These are phyloP conservation scores for Choristoneura rosaceana DNA, from an alignment of 2,888 invertebrate genomes.

Conservation along the genomic window DNA sequence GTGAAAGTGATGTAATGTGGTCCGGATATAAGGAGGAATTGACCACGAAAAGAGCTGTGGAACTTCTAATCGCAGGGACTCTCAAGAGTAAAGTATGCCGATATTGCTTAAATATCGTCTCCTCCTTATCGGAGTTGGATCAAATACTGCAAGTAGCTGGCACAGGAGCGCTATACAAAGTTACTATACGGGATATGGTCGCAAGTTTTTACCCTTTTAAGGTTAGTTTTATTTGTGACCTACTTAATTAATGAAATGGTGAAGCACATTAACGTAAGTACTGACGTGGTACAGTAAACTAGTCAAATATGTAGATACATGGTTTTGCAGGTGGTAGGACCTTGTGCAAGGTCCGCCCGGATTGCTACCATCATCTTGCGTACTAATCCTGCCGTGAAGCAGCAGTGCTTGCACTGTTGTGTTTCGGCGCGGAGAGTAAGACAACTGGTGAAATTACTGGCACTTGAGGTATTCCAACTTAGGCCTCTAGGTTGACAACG, in stretches of 20 bases:
- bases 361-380: no score
- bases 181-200: constrained; percentile 71
- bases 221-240: constrained; percentile 54
- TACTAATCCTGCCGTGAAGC: no score
- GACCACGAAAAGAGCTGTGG: constrained; percentile 68
- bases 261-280: background rate
- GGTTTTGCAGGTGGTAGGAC: no score
- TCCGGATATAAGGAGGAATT: constrained; percentile 49
- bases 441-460: no score
- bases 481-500: no score
- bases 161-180: constrained; percentile 63
- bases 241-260: constrained; percentile 17
- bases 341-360: no score
- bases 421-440: no score
- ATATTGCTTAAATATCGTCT: constrained; percentile 66
- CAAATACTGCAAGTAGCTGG: constrained; percentile 68
- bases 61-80: constrained; percentile 66
- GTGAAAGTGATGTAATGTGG: background rate
- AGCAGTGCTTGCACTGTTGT: no score
- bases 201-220: constrained; percentile 75
- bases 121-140: constrained; percentile 65
- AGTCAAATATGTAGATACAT: background rate
- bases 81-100: constrained; percentile 69
- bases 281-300: background rate
- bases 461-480: no score